phyloP scores from a whole-genome alignment of 2,113 vertebrate genomes.

The Peromyscus polionotus region DNA sequence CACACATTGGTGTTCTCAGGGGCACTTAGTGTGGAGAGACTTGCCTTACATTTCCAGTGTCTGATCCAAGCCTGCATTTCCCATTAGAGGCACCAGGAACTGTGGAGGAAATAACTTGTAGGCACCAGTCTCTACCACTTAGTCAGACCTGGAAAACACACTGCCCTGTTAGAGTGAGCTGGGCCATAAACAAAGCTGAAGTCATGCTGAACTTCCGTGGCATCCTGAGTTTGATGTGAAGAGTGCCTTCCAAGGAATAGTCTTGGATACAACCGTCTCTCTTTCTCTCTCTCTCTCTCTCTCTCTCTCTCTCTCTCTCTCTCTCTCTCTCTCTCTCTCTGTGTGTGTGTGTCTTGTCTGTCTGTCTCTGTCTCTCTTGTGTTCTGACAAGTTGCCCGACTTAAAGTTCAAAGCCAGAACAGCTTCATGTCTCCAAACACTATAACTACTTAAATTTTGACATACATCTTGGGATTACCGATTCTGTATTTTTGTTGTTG shows the following conservation, averaged over 20 bases:
- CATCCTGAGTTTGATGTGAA: neutral
- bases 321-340: too few relatives aligned
- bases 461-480: neutral
- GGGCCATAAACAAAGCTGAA: neutral
- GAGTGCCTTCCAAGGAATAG: neutral
- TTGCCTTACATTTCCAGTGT: conserved; percentile 56
- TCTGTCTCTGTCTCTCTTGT: neutral
- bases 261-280: neutral
- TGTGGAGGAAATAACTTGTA: conserved; percentile 38
- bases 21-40: neutral
- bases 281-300: accelerated
- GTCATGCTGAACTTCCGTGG: neutral
- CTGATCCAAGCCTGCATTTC: conserved; percentile 39
- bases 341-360: neutral
- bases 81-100: neutral
- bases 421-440: neutral
- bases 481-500: neutral
- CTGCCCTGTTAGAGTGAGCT: neutral
- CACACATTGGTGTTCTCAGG: conserved; percentile 20
- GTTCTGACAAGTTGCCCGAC: conserved; percentile 28
- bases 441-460: conserved; percentile 33
- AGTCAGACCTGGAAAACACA: conserved; percentile 40
- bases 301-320: neutral
- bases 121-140: neutral
- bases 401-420: conserved; percentile 28